phyloP scores from a whole-genome alignment of 2,888 invertebrate genomes.

The Microctonus brassicae region DNA sequence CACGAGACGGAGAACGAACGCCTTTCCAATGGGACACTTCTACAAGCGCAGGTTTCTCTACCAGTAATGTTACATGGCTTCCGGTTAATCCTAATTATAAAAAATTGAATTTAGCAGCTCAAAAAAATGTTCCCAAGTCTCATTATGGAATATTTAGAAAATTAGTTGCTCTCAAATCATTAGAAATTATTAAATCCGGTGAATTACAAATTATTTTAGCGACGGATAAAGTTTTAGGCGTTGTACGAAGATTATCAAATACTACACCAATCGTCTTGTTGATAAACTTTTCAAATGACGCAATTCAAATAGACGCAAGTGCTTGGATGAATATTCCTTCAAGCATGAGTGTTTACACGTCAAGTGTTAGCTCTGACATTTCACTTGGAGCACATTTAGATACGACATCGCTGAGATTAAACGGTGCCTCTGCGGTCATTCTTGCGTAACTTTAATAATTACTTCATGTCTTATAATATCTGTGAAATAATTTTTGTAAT shows the following conservation, averaged over 20 bases:
- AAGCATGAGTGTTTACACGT: conserved; percentile 45
- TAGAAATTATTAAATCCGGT: conserved; percentile 69
- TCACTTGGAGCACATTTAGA: conserved; percentile 32
- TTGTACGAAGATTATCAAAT: conserved; percentile 42
- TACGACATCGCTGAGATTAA: conserved; percentile 42
- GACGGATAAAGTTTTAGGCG: conserved; percentile 45
- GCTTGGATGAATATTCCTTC: conserved; percentile 48
- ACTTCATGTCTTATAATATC: not conserved
- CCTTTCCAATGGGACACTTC: conserved; percentile 77
- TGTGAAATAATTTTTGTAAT: not conserved
- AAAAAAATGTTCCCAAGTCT: conserved; percentile 71
- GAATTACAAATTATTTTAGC: conserved; percentile 57
- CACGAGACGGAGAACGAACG: conserved; percentile 70
- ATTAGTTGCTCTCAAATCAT: conserved; percentile 71
- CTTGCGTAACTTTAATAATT: conserved; percentile 47
- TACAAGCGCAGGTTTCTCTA: conserved; percentile 76
- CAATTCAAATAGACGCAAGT: conserved; percentile 43
- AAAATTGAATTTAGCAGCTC: conserved; percentile 73
- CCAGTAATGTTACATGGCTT: conserved; percentile 74
- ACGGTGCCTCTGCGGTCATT: conserved; percentile 46
- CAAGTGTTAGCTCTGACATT: conserved; percentile 48
- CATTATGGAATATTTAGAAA: conserved; percentile 67
- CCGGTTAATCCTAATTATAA: conserved; percentile 76
- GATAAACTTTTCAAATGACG: conserved; percentile 45
- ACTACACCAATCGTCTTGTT: conserved; percentile 41